Percentiles rank a stretch among this genome's conserved stretches.
Evolutionary conservation across 1,140 invertebrate genomes (phyloP).

Genomic region (Elymnias hypermnestra): DNA sequence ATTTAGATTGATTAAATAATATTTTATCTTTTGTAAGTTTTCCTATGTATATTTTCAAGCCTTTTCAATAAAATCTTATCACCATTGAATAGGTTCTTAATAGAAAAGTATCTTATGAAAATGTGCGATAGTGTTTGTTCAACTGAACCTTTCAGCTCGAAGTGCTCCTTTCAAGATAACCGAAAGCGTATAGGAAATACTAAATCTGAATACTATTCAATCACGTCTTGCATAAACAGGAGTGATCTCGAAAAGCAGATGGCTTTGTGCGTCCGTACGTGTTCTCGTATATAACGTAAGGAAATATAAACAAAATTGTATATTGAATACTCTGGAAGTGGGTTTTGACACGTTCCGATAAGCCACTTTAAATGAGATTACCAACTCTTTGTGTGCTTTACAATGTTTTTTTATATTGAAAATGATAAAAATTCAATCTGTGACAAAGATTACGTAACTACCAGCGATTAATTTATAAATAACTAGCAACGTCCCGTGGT

Average conservation of each 20-base stretch:
- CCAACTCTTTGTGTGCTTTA: not conserved
- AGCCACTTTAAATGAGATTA: not conserved
- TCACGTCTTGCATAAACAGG: not conserved
- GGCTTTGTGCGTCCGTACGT: not conserved
- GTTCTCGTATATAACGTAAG: not conserved
- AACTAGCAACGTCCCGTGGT: no score
- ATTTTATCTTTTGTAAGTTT: no score
- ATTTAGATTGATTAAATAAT: no score
- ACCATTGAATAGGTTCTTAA: no score
- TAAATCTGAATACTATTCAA: conserved; percentile 3
- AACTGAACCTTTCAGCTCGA: not conserved
- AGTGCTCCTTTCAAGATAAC: not conserved
- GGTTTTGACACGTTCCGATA: not conserved
- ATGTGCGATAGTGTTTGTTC: not conserved
- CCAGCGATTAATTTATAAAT: no score
- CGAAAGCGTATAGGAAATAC: not conserved
- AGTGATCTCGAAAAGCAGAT: conserved; percentile 3
- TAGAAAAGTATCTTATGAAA: not conserved
- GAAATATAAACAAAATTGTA: not conserved
- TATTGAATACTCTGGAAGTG: not conserved
- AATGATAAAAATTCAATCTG: no score
- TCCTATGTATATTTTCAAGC: no score
- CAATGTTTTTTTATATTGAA: no score
- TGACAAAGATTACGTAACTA: no score
- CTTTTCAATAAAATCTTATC: no score